These are phyloP conservation scores for Rhagologus leucostigma DNA, from an alignment of 2,113 vertebrate genomes.

Conservation along the genomic window DNA sequence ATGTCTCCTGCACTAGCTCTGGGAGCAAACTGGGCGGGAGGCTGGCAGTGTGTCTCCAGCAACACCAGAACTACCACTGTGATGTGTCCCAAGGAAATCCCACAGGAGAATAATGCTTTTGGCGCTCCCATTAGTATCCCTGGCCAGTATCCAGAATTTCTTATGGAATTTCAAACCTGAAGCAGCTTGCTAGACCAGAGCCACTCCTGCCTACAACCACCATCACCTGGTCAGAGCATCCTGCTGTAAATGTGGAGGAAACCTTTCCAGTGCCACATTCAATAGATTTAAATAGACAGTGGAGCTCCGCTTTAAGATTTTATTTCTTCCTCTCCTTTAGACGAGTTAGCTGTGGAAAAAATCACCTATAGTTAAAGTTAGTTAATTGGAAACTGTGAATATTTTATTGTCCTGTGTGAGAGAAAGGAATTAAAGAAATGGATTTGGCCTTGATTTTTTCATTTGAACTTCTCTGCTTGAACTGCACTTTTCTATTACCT, in stretches of 20 bases:
- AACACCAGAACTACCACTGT: neutral
- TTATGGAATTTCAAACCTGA: neutral
- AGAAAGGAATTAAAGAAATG: conserved; percentile 55
- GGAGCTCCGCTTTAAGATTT: neutral
- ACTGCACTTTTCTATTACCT: conserved; percentile 61
- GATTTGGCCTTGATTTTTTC: conserved; percentile 63
- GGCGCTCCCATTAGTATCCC: neutral
- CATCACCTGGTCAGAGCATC: neutral
- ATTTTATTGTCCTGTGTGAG: conserved; percentile 40
- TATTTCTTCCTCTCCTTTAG: neutral
- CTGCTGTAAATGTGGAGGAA: neutral
- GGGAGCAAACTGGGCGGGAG: neutral
- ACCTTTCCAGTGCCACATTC: neutral
- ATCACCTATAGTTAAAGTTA: conserved; percentile 41
- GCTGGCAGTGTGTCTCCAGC: neutral
- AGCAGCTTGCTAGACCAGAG: neutral
- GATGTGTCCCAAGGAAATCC: neutral
- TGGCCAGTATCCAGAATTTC: neutral
- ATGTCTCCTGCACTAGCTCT: neutral
- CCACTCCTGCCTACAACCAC: neutral
- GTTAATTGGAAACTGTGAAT: conserved; percentile 35
- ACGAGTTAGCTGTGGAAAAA: neutral
- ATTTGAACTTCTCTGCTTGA: conserved; percentile 67
- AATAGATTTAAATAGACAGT: neutral
- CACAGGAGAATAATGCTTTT: neutral